Percentiles rank a stretch among this genome's conserved stretches.
phyloP scores from a whole-genome alignment of 1,140 invertebrate genomes.

The Conus betulinus region DNA sequence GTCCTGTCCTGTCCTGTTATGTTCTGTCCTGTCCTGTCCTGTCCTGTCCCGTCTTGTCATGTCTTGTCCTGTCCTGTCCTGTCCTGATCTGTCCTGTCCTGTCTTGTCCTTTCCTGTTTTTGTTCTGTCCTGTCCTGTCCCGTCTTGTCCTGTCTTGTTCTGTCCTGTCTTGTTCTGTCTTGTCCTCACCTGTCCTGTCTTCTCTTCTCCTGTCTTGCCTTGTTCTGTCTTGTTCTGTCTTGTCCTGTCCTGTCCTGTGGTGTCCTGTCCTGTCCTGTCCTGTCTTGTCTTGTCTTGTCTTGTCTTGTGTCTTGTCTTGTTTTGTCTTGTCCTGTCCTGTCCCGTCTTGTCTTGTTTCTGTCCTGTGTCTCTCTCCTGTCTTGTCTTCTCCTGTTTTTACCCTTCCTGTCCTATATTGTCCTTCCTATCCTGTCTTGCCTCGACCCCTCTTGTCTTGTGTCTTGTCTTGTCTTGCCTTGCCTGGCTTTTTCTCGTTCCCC shows the following conservation, averaged over 20 bases:
- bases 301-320: constrained; percentile 30
- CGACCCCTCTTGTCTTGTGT: not conserved
- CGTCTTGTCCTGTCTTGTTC: not conserved
- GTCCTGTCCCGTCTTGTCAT: too few relatives aligned
- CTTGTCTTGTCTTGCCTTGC: not conserved
- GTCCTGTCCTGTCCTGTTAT: too few relatives aligned
- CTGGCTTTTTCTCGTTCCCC: not conserved
- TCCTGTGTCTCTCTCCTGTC: constrained; percentile 21
- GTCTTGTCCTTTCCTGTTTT: not conserved
- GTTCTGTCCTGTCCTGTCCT: too few relatives aligned
- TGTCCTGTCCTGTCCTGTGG: too few relatives aligned
- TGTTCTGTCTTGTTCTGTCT: too few relatives aligned
- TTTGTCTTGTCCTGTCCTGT: constrained; percentile 16
- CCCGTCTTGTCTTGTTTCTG: not conserved
- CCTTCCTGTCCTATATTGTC: not conserved
- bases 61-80: too few relatives aligned
- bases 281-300: constrained; percentile 32
- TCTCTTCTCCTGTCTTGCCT: too few relatives aligned
- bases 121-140: constrained; percentile 36
- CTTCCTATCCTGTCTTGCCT: constrained; percentile 4
- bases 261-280: constrained; percentile 35
- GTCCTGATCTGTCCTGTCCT: too few relatives aligned
- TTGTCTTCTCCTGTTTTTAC: constrained; percentile 13
- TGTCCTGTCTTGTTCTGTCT: too few relatives aligned
- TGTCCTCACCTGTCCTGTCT: too few relatives aligned